Percentiles rank a stretch among this genome's conserved stretches.
phyloP scores from a whole-genome alignment of 1,140 invertebrate species.

The Neuroterus valhalla region DNA sequence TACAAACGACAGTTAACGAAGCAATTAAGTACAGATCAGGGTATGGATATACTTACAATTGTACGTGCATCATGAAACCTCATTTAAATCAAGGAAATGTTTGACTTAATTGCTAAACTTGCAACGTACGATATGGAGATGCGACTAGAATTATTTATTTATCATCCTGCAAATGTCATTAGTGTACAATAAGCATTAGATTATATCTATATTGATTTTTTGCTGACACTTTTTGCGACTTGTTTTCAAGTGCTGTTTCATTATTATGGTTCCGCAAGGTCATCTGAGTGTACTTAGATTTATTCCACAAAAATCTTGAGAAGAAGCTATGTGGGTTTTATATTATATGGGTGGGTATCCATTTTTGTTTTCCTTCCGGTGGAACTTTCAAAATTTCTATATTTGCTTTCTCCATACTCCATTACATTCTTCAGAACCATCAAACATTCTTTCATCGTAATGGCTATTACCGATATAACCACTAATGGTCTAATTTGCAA shows the following conservation, averaged over 20 bases:
- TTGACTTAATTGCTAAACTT: conserved; percentile 8
- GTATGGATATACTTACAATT: background rate
- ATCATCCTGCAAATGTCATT: background rate
- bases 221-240: background rate
- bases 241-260: too few species aligned
- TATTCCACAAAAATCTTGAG: too few species aligned
- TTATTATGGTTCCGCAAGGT: too few species aligned
- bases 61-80: conserved; percentile 16
- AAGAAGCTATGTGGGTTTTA: too few species aligned
- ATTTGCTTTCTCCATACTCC: conserved; percentile 8
- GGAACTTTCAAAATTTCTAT: background rate
- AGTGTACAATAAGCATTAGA: background rate
- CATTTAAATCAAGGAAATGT: conserved; percentile 19
- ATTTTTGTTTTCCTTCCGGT: background rate
- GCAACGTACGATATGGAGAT: conserved; percentile 2
- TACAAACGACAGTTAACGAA: conserved; percentile 10
- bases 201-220: background rate
- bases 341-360: background rate
- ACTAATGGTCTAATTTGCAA: background rate
- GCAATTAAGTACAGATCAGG: conserved; percentile 18
- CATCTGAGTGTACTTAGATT: too few species aligned
- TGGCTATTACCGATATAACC: background rate
- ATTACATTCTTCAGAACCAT: conserved; percentile 9
- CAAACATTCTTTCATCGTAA: background rate
- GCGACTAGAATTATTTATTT: conserved; percentile 19